Conservation (phyloP, 2,113 vertebrate species). For the Carassius auratus region DNA sequence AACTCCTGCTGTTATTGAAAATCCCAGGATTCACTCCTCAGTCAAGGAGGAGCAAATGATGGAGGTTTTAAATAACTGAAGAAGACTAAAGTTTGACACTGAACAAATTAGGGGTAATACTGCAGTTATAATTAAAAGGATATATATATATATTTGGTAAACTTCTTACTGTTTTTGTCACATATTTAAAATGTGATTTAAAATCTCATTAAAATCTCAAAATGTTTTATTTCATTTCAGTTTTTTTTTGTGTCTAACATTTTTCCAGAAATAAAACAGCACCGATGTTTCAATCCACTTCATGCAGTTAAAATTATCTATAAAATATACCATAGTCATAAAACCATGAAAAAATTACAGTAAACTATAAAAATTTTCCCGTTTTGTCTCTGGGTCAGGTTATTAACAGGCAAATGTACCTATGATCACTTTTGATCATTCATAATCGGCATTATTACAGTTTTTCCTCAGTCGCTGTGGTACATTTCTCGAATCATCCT, state of each 20-base stretch:
- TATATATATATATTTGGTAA: background rate
- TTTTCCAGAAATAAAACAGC: too few relatives aligned
- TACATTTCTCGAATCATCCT: too few relatives aligned
- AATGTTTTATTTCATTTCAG: too few relatives aligned
- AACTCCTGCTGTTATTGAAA: background rate
- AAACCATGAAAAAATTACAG: background rate
- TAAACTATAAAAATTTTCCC: background rate
- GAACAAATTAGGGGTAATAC: background rate
- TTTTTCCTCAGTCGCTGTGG: too few relatives aligned
- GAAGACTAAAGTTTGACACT: background rate
- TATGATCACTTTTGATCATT: background rate
- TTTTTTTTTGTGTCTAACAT: too few relatives aligned
- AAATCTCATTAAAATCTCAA: too few relatives aligned
- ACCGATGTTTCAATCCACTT: too few relatives aligned
- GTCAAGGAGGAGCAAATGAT: background rate
- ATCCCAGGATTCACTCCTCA: background rate
- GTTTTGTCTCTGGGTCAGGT: background rate
- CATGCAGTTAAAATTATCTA: too few relatives aligned
- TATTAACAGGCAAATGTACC: background rate
- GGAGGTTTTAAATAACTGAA: background rate
- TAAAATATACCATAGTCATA: background rate
- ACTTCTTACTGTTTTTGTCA: background rate
- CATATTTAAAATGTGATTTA: background rate
- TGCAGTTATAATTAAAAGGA: background rate
- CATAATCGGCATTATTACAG: background rate